Evolutionary conservation across 2,888 invertebrate species (phyloP).

Genomic region (Heliconius ethilla): DNA sequence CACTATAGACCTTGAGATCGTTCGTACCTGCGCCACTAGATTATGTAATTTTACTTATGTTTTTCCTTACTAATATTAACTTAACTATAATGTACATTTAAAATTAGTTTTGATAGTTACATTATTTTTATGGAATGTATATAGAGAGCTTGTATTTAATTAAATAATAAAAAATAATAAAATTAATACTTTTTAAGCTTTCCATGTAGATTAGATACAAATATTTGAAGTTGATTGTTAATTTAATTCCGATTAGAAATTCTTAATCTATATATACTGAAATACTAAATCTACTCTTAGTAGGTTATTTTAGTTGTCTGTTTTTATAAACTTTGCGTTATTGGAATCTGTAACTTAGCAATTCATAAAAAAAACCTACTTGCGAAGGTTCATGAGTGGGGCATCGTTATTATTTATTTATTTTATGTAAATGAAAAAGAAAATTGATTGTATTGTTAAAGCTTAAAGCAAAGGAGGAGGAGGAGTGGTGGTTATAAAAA

Average conservation of each 20-base stretch:
- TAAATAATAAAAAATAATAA: background rate
- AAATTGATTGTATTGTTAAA: background rate
- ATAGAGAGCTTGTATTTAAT: background rate
- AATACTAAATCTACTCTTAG: background rate
- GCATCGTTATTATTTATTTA: conserved; percentile 16
- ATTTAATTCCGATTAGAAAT: background rate
- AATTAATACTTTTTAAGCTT: background rate
- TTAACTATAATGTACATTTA: background rate
- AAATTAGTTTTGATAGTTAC: background rate
- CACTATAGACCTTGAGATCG: conserved; percentile 30
- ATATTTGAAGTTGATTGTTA: background rate
- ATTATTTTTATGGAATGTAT: no score
- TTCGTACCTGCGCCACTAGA: conserved; percentile 22
- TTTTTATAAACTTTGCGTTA: no score
- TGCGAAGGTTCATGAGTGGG: background rate
- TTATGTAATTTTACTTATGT: conserved; percentile 15
- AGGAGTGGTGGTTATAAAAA: conserved; percentile 29
- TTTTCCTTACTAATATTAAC: conserved; percentile 13
- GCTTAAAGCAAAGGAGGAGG: background rate
- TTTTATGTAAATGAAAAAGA: conserved; percentile 9
- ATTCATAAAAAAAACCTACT: background rate
- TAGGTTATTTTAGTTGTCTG: background rate
- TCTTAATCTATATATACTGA: no score
- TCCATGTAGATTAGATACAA: no score
- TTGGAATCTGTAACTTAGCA: background rate